These are phyloP conservation scores for Beaufortia kweichowensis DNA, from an alignment of 2,113 vertebrate genomes.

Conservation along the genomic window DNA sequence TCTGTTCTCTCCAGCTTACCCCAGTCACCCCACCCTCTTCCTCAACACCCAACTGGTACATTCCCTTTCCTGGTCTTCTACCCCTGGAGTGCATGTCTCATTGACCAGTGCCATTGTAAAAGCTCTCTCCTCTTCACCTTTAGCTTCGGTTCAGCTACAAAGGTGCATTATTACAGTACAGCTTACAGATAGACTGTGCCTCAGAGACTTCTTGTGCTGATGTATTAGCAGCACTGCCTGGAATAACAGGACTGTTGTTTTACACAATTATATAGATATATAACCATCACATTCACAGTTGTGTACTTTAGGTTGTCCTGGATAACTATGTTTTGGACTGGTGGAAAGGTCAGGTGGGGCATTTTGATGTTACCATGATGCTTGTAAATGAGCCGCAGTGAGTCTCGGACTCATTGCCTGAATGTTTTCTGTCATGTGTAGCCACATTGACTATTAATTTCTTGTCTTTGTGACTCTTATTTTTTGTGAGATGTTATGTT, in stretches of 20 bases:
- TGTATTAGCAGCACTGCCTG: constrained; percentile 4
- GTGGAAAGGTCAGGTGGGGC: too few relatives aligned
- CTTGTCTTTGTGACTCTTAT: too few relatives aligned
- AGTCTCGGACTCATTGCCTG: too few relatives aligned
- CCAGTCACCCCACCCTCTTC: constrained; percentile 68
- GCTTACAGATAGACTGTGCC: background rate
- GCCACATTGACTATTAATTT: too few relatives aligned
- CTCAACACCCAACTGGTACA: constrained; percentile 77
- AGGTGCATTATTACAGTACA: constrained; percentile 29
- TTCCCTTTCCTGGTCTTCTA: constrained; percentile 65
- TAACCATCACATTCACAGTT: too few relatives aligned
- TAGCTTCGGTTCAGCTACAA: constrained; percentile 17
- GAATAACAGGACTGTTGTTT: constrained; percentile 1
- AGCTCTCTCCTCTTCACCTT: constrained; percentile 12
- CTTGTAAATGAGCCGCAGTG: too few relatives aligned
- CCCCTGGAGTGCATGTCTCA: constrained; percentile 65
- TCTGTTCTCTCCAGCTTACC: constrained; percentile 66
- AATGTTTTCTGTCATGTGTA: too few relatives aligned
- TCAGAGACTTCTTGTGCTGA: constrained; percentile 4
- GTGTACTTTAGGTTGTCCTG: too few relatives aligned
- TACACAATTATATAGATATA: too few relatives aligned
- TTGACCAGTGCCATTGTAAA: constrained; percentile 56
- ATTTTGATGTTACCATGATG: too few relatives aligned
- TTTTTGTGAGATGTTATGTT: too few relatives aligned
- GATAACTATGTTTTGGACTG: too few relatives aligned